A percentile compares a stretch with the other conserved stretches of the same genome.
Evolutionary conservation across 2,888 invertebrate genomes (phyloP).

Genomic region (Hirtodrosophila confusa): DNA sequence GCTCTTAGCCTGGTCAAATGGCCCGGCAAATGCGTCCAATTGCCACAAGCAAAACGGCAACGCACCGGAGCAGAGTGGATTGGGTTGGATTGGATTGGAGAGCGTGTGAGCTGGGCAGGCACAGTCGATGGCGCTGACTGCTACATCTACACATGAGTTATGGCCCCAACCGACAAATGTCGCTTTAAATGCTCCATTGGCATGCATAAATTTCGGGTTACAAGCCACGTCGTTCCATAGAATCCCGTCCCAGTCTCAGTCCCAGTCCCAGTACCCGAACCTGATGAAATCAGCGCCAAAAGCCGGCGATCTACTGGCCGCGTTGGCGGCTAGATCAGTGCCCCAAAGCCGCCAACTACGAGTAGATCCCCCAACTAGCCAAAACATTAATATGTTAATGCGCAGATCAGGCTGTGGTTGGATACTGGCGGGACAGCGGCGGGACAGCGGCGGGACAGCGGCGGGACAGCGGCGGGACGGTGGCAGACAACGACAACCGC

Average conservation of each 20-base stretch:
- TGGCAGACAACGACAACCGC: slow-evolving; percentile 58
- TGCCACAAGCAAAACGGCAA: slow-evolving; percentile 48
- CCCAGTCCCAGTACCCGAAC: slow-evolving; percentile 39
- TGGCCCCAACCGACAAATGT: slow-evolving; percentile 67
- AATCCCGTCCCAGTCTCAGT: slow-evolving; percentile 43
- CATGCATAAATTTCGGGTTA: slow-evolving; percentile 75
- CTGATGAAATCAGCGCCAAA: slow-evolving; percentile 75
- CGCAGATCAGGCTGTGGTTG: slow-evolving; percentile 53
- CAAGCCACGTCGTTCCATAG: slow-evolving; percentile 63
- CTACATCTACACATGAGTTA: slow-evolving; percentile 63
- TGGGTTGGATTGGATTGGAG: not conserved
- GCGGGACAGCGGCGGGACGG: slow-evolving; percentile 12
- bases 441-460: slow-evolving; percentile 35
- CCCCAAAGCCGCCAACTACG: slow-evolving; percentile 57
- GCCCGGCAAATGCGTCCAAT: slow-evolving; percentile 62
- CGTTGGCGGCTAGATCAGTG: slow-evolving; percentile 74
- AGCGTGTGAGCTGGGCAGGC: slow-evolving; percentile 24
- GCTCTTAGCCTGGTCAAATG: slow-evolving; percentile 52
- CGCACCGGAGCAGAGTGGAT: slow-evolving; percentile 14
- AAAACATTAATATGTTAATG: slow-evolving; percentile 82
- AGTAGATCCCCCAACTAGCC: slow-evolving; percentile 56
- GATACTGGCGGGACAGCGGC: slow-evolving; percentile 2
- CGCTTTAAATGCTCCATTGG: slow-evolving; percentile 70
- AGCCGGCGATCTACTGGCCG: slow-evolving; percentile 34
- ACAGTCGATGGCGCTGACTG: slow-evolving; percentile 44